phyloP scores from a whole-genome alignment of 2,113 vertebrate genomes.

The Phaetusa simplex region DNA sequence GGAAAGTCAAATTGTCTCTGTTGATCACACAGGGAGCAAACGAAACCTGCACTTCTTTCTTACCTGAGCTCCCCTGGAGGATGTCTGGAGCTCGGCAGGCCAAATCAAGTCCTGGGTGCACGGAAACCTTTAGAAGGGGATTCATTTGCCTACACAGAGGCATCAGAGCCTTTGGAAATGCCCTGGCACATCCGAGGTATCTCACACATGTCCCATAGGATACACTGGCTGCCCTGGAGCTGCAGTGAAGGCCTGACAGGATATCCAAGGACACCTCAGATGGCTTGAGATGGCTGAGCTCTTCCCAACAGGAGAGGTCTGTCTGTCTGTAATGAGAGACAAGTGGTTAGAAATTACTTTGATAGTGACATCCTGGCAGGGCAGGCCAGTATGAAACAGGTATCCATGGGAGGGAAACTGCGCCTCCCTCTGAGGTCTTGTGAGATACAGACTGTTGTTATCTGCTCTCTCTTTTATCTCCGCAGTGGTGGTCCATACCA shows the following conservation, averaged over 20 bases:
- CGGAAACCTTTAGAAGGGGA: background rate
- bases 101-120: background rate
- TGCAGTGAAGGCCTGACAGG: background rate
- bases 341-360: background rate
- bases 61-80: background rate
- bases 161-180: background rate
- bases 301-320: background rate
- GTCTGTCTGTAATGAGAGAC: background rate
- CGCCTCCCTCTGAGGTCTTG: background rate
- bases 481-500: background rate
- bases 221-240: background rate
- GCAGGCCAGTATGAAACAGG: background rate
- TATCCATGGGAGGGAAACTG: background rate
- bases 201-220: background rate
- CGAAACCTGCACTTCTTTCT: background rate
- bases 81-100: background rate
- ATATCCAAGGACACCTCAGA: background rate
- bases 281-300: background rate
- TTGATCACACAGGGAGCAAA: background rate
- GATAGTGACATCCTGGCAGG: background rate
- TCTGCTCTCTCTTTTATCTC: background rate
- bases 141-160: background rate
- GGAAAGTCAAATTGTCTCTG: background rate
- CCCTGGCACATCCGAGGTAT: background rate
- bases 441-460: background rate